Base-by-base conservation (phyloP, 2,797 vertebrate genomes). In the Pogonophryne albipinna region DNA sequence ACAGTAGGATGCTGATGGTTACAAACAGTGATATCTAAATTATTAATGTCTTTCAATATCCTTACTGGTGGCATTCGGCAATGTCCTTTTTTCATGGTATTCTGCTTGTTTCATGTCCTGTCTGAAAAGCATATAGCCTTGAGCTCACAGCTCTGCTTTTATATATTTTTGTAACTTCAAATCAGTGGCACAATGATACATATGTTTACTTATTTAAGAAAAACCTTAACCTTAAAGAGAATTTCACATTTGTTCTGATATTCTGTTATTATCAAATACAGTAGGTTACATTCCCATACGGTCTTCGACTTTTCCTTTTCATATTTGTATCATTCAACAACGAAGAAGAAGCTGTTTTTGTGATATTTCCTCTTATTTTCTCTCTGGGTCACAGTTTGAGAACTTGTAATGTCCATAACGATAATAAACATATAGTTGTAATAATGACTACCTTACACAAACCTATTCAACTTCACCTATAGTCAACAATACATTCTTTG, bases 11-110 rank as follows among this genome's bases (percentile, higher is more conserved):
- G 34, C 15, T 70, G 23, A 56, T 47, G 58, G 57, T 42, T 72
- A 66, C 6, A 15, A 9, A 19, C 14, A 16, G 7, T 45, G 34
- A 70, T 66, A 64, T 52, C 57, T 49, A 12, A 23, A 23, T 66
- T 31, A 52, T 68, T 76, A 59, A 69, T 63, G 31, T 65, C 71
- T 47, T 44, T 38, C 68, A n/a, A 78, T 64, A 63, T 64, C 16
- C 38, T 27, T n/a, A 56, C 38, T 72, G 71, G 71, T 68, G 75
- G 50, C 38, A 17, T 66, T 14, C 45, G 5, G 16, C 16, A 64
- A 53, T 70, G 52, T 49, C 66, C 65, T 31, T 71, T 31, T 57
- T 66, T 59, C 65, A 8, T 51, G 6, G 52, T 64, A 17, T 31
- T 58, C 16, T 4, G 6, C 58, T 58, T 61, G 38, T 16, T n/a